A percentile compares a stretch with the other conserved stretches of the same genome.
Conservation (phyloP, 2,888 invertebrate genomes). For the Diarsia rubi region DNA sequence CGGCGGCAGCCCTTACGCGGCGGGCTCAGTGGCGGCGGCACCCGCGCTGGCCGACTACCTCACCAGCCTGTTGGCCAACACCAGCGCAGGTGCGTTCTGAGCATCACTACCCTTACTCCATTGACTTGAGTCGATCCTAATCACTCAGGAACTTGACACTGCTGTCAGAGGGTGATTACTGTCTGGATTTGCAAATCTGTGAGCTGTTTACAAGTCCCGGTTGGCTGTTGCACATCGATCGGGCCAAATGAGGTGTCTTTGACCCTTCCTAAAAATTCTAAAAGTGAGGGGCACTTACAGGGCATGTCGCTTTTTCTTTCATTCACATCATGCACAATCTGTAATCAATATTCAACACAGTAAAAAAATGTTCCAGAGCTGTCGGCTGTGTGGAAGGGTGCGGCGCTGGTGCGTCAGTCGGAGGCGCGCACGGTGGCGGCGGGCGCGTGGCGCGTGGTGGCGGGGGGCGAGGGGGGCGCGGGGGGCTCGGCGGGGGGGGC, state of each 20-base stretch:
- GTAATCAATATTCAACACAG: no score
- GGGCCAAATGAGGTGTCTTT: not conserved
- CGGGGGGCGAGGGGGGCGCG: constrained; percentile 73
- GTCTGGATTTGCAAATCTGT: not conserved
- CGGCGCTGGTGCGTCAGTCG: constrained; percentile 39
- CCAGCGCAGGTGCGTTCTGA: constrained; percentile 75
- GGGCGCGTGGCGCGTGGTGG: constrained; percentile 75
- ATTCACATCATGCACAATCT: not conserved
- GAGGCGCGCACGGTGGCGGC: constrained; percentile 47
- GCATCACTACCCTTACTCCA: not conserved
- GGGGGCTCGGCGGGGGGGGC: constrained; percentile 74
- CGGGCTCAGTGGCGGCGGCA: constrained; percentile 84
- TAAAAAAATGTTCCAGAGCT: constrained; percentile 62
- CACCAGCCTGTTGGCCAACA: constrained; percentile 86
- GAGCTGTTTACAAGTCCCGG: not conserved
- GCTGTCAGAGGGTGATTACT: not conserved
- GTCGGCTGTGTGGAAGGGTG: constrained; percentile 60
- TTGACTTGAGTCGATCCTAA: not conserved
- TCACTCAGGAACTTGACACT: not conserved
- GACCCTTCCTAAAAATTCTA: not conserved
- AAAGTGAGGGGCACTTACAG: not conserved
- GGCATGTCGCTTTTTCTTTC: not conserved
- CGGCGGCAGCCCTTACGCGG: constrained; percentile 67
- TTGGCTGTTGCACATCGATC: not conserved
- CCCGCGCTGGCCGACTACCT: constrained; percentile 90